Base-by-base conservation (phyloP, 2,113 vertebrate genomes). In the Callithrix jacchus region DNA sequence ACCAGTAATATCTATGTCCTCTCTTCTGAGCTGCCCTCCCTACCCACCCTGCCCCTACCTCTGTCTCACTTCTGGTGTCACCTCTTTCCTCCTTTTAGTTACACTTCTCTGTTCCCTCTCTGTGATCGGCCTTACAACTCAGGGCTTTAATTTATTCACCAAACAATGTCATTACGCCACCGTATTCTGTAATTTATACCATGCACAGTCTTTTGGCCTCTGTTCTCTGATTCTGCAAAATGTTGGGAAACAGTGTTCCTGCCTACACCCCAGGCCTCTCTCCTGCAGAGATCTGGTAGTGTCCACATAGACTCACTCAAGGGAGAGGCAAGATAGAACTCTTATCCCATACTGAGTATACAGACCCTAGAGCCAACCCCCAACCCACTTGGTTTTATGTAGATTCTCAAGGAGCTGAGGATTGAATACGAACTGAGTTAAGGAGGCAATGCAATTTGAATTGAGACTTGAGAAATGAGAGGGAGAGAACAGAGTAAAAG, bases 141-240 rank as follows among this genome's bases (percentile, higher is more conserved):
- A 96, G 91, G 94, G 89, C 90, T 96, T 98, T 98, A 96, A 98
- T 97, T 98, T 97, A 98, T 98, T 98, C 97, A 95, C 97, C 0
- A 1, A 97, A 96, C 96, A 97, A 88, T 97, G 96, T 96, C 96
- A 97, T 98, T 97, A 97, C 97, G 92, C 87, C 35, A 77, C 86
- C 97, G 95, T 91, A 98, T 97, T 95, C 94, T 96, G 30, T 85
- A 96, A 97, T 97, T 98, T 97, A 96, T 97, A 52, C 95, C 73
- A 79, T 52, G 91, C 84, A 94, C 37, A 40, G 81, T 85, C 96
- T 85, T 97, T 89, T 96, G 94, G 97, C 88, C 82, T 94, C 89
- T 54, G 49, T 70, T 95, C 92, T 87, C 97, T 97, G 81, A 92
- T 95, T 97, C 92, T 79, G 45, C 88, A 94, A 95, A 91, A 74